Percentiles rank a stretch among this genome's conserved stretches.
Evolutionary conservation across 2,888 invertebrate species (phyloP).

Genomic region (Deilephila elpenor): DNA sequence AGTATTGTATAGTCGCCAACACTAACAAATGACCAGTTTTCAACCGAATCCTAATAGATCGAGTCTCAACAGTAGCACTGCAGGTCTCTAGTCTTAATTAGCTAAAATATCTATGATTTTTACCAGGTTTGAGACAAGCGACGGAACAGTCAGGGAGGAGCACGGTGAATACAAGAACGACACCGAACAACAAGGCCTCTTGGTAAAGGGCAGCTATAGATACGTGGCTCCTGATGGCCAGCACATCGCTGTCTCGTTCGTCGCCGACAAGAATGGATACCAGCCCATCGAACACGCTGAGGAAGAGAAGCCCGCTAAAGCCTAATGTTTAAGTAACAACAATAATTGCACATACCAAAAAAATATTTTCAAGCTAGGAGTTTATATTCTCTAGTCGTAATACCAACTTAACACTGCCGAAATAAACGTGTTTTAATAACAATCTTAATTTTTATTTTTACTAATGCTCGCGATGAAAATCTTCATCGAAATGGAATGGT

Average conservation of each 20-base stretch:
- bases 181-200: slow-evolving; percentile 86
- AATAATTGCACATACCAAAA: slow-evolving; percentile 53
- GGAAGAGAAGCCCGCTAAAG: slow-evolving; percentile 45
- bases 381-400: slow-evolving; percentile 44
- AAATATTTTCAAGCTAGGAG: slow-evolving; percentile 48
- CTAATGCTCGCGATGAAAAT: neutral
- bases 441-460: slow-evolving; percentile 31
- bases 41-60: no score
- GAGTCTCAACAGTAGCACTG: no score
- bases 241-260: slow-evolving; percentile 85
- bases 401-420: slow-evolving; percentile 45
- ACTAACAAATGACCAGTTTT: neutral
- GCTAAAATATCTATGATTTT: neutral
- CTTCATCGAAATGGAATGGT: no score
- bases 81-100: neutral
- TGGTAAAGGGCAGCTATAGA: slow-evolving; percentile 86
- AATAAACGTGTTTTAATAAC: slow-evolving; percentile 46
- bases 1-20: neutral
- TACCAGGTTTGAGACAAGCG: slow-evolving; percentile 87
- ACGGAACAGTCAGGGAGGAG: slow-evolving; percentile 87
- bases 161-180: slow-evolving; percentile 87
- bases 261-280: slow-evolving; percentile 87
- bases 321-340: slow-evolving; percentile 15
- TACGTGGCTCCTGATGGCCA: slow-evolving; percentile 87
- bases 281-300: slow-evolving; percentile 73